Evolutionary conservation across 2,888 invertebrate species (phyloP).

Genomic region (Adineta ricciae): DNA sequence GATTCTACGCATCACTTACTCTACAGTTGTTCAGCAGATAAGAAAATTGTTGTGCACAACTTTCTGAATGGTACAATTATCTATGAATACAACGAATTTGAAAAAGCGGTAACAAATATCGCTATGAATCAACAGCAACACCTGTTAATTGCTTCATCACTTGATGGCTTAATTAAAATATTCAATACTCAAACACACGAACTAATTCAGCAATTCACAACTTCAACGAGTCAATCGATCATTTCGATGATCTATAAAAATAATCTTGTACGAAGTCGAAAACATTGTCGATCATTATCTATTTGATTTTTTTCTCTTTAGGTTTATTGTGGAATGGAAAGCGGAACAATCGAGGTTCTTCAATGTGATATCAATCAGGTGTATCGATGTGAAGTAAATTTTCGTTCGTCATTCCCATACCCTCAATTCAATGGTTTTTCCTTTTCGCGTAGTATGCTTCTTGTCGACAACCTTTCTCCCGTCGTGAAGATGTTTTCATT

Average conservation of each 20-base stretch:
- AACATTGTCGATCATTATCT: neutral
- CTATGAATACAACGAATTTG: neutral
- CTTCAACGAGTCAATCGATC: conserved; percentile 13
- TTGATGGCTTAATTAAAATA: conserved; percentile 18
- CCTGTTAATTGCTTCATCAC: neutral
- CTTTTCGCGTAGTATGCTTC: neutral
- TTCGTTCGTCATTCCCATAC: too few species aligned
- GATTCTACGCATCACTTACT: neutral
- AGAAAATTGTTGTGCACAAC: conserved; percentile 17
- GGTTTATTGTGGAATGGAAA: conserved; percentile 21
- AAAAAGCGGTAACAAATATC: conserved; percentile 17
- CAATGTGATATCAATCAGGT: conserved; percentile 20
- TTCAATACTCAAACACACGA: conserved; percentile 16
- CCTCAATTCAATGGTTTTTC: too few species aligned
- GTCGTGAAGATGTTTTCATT: neutral
- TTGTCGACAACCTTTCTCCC: conserved; percentile 16
- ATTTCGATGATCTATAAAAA: conserved; percentile 18
- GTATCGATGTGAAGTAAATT: neutral
- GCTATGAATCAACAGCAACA: conserved; percentile 18
- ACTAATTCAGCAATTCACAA: conserved; percentile 9
- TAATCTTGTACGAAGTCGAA: neutral
- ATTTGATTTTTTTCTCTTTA: neutral
- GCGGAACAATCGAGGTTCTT: neutral
- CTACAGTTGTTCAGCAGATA: conserved; percentile 21
- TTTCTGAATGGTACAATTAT: conserved; percentile 4